Evolutionary conservation across 2,797 vertebrate genomes (phyloP), one percentile per base, ranked within the genome.

Genomic region (Etheostoma nigrum): DNA sequence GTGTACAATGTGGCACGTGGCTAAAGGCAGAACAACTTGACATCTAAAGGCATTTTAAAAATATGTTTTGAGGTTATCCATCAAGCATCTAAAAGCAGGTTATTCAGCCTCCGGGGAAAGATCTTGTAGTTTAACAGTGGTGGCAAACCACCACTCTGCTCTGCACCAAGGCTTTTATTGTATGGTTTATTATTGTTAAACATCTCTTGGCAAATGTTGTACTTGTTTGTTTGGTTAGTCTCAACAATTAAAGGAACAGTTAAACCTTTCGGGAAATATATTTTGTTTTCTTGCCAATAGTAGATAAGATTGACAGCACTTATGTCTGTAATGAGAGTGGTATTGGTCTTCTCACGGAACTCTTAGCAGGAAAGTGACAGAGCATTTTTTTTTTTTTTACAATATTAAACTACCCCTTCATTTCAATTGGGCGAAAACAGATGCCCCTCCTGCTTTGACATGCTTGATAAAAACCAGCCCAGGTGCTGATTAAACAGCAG

Each of bases 11-110:
- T 82, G 83, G 86, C 86, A 85, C 79, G 27, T 54, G 81, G 86
- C 85, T 83, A 72, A 92, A 94, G 90, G 91, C 92, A 91, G 88
- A 89, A 77, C 71, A 80, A 73, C 74, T 71, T 68, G 52, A 81
- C 57, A 84, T 84, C 75, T 83, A 72, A 89, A 94, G 87, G 88
- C 90, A 86, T 89, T 89, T 78, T 67, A 53, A 77, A 76, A 72
- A 53, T 25, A 58, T 77, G 68, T 70, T 55, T 59, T 72, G 64
- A 81, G 40, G 69, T 84, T 79, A 44, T 81, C 53, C 60, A 78
- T 53, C 76, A 83, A 91, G 84, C 86, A 90, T 70, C 69, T 90
- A 83, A 89, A 88, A 86, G 89, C 76, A 85, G 85, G 68, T 13
- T 23, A 42, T 44, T 74, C 36, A 47, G 53, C 23, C 33, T 51